A percentile compares a stretch with the other conserved stretches of the same genome.
phyloP scores from a whole-genome alignment of 2,797 vertebrate genomes.

The Aldrovandia affinis region DNA sequence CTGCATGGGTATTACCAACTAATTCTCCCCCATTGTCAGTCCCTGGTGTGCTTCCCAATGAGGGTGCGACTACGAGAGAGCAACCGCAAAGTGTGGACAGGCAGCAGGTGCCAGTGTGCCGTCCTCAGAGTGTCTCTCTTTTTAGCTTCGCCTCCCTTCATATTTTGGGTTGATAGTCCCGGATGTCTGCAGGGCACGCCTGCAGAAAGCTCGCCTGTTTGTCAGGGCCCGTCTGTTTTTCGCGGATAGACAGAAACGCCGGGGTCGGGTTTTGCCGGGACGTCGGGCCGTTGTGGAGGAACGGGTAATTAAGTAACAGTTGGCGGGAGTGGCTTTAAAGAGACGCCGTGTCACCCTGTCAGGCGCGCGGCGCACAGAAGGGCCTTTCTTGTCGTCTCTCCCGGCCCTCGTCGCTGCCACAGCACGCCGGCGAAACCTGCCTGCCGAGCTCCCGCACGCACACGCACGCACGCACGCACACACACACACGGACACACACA shows the following conservation, averaged over 20 bases:
- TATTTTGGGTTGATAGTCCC: neutral
- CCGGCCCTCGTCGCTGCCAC: neutral
- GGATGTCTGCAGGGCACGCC: neutral
- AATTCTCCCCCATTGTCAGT: constrained; percentile 6
- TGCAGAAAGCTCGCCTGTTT: neutral
- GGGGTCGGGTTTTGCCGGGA: neutral
- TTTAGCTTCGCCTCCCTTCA: neutral
- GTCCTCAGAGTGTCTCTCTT: neutral
- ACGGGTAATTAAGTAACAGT: constrained; percentile 22
- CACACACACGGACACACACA: neutral
- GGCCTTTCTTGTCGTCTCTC: constrained; percentile 21
- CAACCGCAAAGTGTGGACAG: neutral
- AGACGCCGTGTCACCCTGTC: constrained; percentile 8
- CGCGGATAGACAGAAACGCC: neutral
- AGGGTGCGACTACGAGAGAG: neutral
- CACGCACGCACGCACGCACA: no score
- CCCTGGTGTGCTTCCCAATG: neutral
- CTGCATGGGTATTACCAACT: constrained; percentile 1
- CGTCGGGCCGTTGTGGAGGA: neutral
- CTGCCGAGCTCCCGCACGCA: neutral
- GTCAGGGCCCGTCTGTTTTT: neutral
- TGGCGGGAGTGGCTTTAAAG: constrained; percentile 9
- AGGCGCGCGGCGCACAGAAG: constrained; percentile 1
- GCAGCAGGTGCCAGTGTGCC: neutral
- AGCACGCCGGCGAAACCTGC: neutral